Conservation (phyloP, 2,113 vertebrate genomes). For the Talpa occidentalis region DNA sequence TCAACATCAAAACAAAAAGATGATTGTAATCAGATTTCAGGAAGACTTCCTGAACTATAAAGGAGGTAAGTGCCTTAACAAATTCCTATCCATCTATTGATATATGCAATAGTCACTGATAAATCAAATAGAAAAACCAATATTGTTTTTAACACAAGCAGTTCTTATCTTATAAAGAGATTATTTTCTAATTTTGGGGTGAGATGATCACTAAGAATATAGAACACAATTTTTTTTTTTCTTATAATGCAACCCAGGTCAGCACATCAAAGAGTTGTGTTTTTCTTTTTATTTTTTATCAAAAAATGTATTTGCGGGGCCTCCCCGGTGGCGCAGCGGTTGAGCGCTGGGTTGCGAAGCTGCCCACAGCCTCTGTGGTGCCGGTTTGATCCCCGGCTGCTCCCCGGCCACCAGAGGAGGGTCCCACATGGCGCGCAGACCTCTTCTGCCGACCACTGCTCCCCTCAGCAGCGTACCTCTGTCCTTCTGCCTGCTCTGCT, state of each 20-base stretch:
- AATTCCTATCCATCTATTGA: background rate
- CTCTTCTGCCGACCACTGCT: no score
- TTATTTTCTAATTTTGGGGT: background rate
- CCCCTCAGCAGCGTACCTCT: no score
- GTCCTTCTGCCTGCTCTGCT: no score
- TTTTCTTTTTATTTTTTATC: background rate
- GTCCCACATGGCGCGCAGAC: no score
- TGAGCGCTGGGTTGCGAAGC: no score
- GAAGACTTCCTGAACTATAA: background rate
- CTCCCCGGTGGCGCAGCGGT: no score
- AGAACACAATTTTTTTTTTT: background rate
- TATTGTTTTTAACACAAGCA: background rate
- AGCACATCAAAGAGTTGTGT: background rate
- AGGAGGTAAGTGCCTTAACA: background rate
- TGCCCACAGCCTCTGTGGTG: no score
- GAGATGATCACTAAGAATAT: background rate
- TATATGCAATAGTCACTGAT: background rate
- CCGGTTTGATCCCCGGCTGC: no score
- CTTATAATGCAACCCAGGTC: background rate
- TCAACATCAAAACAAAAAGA: background rate
- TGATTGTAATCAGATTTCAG: background rate
- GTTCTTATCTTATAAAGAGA: background rate
- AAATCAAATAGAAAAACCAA: background rate
- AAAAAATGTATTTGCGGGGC: no score
- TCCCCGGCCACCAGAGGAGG: no score